Percentiles rank a stretch among this genome's conserved stretches.
Evolutionary conservation across 2,888 invertebrate species (phyloP).

Genomic region (Pteria penguin): DNA sequence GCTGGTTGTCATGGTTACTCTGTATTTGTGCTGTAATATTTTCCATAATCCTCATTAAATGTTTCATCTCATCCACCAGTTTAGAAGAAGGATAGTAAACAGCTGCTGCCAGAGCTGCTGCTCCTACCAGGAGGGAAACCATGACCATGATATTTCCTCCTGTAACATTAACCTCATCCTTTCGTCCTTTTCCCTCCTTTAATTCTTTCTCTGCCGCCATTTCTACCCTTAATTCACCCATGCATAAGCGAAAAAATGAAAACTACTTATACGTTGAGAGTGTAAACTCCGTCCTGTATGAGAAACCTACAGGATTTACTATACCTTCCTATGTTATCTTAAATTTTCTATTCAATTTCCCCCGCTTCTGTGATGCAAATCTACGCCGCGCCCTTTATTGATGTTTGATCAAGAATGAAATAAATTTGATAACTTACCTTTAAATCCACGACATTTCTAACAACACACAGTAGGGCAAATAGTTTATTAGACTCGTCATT

Average conservation of each 20-base stretch:
- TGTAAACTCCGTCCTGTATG: too few relatives aligned
- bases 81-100: conserved; percentile 41
- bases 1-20: too few relatives aligned
- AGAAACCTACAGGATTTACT: too few relatives aligned
- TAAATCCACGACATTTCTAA: too few relatives aligned
- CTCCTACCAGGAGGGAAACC: conserved; percentile 28
- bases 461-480: too few relatives aligned
- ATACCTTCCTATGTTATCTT: too few relatives aligned
- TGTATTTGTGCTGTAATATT: too few relatives aligned
- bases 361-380: not conserved
- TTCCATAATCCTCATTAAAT: conserved; percentile 5
- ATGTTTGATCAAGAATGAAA: not conserved
- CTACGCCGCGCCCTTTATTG: not conserved
- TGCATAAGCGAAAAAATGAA: not conserved
- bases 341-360: too few relatives aligned
- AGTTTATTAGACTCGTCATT: too few relatives aligned
- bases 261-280: too few relatives aligned
- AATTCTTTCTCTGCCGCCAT: conserved; percentile 15
- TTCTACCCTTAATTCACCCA: conserved; percentile 23
- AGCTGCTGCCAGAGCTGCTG: conserved; percentile 36
- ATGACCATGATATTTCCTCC: not conserved
- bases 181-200: not conserved
- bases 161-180: not conserved
- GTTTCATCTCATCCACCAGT: conserved; percentile 33
- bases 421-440: not conserved